Base-by-base conservation (phyloP, 2,888 invertebrate genomes). In the Micoletzkya japonica region DNA sequence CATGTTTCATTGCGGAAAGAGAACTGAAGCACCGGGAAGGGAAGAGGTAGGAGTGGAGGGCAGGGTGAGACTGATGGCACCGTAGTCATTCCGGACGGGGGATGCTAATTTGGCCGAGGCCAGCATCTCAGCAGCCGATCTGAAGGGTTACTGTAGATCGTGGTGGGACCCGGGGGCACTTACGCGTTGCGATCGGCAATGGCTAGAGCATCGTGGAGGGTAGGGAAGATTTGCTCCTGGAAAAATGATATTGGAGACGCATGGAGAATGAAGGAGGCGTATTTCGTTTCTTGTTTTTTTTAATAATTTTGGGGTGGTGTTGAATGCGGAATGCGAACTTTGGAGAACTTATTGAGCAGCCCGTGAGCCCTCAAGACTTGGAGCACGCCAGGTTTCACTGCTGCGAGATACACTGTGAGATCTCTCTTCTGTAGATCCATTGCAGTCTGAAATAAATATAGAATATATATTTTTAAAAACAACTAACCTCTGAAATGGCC, bases 171-270 rank as follows among this genome's bases (percentile, higher is more conserved):
- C 20, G n/a, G 6, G 30, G 6, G 17, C 26, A 59, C 69, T 50
- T 17, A 69, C 69, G 34, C 58, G 32, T 69, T 58, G 17, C 58
- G 0, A 37, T 69, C 52, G 6, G 69, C 69, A 4, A 69, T 58
- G 30, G 69, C 37, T 4, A 69, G 50, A 1, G 69, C 69, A 30
- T 69, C 69, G 39, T 59, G 69, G 1, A 69, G 69, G 6, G 69
- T 69, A 4, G 69, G 69, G 60, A 69, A 69, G 50, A 69, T 59
- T 6, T 58, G 59, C 39, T 69, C 69, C 69, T 59, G 28, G 37
- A 52, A n/a, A 2, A 10, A 2, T 20, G n/a, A n/a, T n/a, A n/a
- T n/a, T n/a, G n/a, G n/a, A n/a, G n/a, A n/a, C n/a, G n/a, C 49
- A 44, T 44, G 49, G n/a, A 54, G 26, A 54, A 54, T 54, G 44